Evolutionary conservation across 2,113 vertebrate species (phyloP).

Genomic region (Oreochromis aureus): DNA sequence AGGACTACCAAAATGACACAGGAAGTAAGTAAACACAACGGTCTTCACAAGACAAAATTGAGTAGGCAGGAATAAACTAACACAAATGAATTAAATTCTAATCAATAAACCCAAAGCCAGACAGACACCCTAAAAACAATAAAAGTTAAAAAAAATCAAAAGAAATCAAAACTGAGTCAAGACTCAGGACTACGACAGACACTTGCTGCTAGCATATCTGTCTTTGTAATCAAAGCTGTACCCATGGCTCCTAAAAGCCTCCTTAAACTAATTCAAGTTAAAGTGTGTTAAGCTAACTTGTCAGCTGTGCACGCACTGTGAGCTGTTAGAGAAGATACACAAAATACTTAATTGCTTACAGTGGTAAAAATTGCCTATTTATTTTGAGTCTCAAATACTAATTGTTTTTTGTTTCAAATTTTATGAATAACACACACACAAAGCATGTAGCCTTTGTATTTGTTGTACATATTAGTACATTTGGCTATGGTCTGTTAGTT

Average conservation of each 20-base stretch:
- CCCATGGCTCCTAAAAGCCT: background rate
- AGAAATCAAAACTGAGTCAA: background rate
- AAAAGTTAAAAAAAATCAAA: background rate
- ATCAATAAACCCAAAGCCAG: background rate
- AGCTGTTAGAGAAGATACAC: background rate
- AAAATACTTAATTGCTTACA: background rate
- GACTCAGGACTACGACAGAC: background rate
- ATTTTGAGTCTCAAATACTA: background rate
- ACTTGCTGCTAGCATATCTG: fast-evolving
- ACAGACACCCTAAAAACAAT: background rate
- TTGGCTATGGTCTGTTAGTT: background rate
- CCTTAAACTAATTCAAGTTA: background rate
- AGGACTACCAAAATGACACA: too few relatives aligned
- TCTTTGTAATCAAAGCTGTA: background rate
- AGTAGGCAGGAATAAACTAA: background rate
- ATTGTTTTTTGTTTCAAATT: background rate
- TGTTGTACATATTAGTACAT: background rate
- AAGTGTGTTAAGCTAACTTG: background rate
- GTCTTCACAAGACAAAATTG: background rate
- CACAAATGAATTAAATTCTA: background rate
- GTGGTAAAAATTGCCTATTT: background rate
- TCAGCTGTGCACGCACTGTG: background rate
- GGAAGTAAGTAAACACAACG: too few relatives aligned
- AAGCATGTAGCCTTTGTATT: background rate
- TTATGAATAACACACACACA: background rate